These are phyloP conservation scores for Coendou prehensilis DNA, from an alignment of 2,797 vertebrate species.

Conservation along the genomic window DNA sequence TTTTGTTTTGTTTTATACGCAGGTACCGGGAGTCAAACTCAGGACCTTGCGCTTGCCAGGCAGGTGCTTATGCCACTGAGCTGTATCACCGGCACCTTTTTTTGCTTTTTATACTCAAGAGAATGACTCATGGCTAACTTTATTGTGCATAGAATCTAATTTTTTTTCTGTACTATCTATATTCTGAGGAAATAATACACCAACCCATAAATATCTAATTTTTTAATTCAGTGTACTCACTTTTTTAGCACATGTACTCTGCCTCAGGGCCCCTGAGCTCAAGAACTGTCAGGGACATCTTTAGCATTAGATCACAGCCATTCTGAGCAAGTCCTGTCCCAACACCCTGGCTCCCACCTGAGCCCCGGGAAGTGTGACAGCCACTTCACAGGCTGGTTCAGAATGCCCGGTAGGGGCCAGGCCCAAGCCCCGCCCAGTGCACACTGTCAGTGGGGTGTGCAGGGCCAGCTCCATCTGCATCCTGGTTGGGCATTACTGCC, in stretches of 20 bases:
- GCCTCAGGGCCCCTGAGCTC: too few species aligned
- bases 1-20: too few species aligned
- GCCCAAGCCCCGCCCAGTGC: rapidly evolving
- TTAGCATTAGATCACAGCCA: too few species aligned
- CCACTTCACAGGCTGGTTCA: rapidly evolving
- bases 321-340: neutral
- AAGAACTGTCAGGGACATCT: neutral
- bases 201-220: neutral
- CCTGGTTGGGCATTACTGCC: rapidly evolving
- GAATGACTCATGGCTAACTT: neutral
- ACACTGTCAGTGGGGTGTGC: neutral
- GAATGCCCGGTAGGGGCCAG: rapidly evolving
- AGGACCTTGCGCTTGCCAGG: too few species aligned
- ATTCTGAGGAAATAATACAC: neutral
- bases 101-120: neutral
- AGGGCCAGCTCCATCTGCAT: rapidly evolving
- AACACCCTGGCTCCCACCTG: neutral
- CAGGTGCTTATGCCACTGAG: too few species aligned
- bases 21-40: too few species aligned
- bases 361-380: neutral
- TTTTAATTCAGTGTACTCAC: too few species aligned
- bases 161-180: neutral
- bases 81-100: neutral
- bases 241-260: neutral
- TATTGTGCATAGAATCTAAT: neutral